phyloP scores from a whole-genome alignment of 2,113 vertebrate species.

The Hiodon tergisus region DNA sequence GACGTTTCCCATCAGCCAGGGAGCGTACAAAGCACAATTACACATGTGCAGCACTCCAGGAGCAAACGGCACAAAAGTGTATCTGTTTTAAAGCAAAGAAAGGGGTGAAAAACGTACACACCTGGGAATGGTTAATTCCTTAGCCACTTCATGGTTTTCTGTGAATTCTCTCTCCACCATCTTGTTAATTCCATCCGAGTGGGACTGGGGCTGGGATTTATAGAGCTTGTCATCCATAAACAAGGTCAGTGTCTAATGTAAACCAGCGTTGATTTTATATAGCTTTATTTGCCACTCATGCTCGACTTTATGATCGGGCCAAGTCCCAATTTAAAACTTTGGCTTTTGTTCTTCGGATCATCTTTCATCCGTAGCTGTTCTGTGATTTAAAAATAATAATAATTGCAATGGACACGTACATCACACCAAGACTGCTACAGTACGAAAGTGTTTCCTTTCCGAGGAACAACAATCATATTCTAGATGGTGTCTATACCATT shows the following conservation, averaged over 20 bases:
- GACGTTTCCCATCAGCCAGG: constrained; percentile 35
- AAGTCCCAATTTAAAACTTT: constrained; percentile 21
- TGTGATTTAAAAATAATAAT: constrained; percentile 28
- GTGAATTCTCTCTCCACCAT: not conserved
- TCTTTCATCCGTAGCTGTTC: constrained; percentile 41
- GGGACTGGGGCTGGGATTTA: not conserved
- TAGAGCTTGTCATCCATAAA: not conserved
- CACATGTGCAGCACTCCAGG: constrained; percentile 23
- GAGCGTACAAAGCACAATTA: not conserved
- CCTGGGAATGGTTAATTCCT: not conserved
- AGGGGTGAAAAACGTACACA: not conserved
- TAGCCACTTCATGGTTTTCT: not conserved
- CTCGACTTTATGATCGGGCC: not conserved
- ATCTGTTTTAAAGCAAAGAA: constrained; percentile 9
- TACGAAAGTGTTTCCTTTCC: constrained; percentile 60
- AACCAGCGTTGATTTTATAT: not conserved
- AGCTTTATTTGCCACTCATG: not conserved
- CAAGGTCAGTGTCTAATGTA: not conserved
- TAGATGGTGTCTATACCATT: constrained; percentile 37
- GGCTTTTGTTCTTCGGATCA: constrained; percentile 1
- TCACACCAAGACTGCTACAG: constrained; percentile 51
- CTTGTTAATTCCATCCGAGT: not conserved
- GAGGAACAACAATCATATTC: constrained; percentile 52
- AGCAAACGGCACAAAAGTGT: constrained; percentile 10
- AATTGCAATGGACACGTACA: constrained; percentile 49